Conservation (phyloP, 2,113 vertebrate species). For the Danionella cerebrum region DNA sequence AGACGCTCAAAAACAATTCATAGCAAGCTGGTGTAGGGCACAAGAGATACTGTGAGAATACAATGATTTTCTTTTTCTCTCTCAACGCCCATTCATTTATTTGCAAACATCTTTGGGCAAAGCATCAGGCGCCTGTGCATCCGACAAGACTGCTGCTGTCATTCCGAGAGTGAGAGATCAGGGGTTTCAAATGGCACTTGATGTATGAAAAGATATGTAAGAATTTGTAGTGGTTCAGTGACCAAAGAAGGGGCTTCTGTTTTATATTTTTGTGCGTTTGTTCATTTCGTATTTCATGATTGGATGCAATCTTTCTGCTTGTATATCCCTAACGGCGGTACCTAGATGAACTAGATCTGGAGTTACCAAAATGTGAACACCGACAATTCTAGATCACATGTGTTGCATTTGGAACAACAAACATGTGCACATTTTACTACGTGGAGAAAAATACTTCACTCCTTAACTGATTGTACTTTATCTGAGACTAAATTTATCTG, state of each 20-base stretch:
- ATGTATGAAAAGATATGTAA: slow-evolving; percentile 3
- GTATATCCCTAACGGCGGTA: too few relatives aligned
- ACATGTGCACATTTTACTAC: too few relatives aligned
- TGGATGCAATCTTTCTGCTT: too few relatives aligned
- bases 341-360: too few relatives aligned
- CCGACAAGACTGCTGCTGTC: slow-evolving; percentile 52
- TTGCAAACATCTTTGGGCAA: slow-evolving; percentile 67
- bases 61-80: slow-evolving; percentile 34
- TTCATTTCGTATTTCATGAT: too few relatives aligned
- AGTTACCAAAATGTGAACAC: too few relatives aligned
- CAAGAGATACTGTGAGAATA: slow-evolving; percentile 15
- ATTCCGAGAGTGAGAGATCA: background rate
- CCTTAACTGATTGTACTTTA: slow-evolving; percentile 56
- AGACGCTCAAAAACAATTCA: slow-evolving; percentile 41
- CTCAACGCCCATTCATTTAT: slow-evolving; percentile 54
- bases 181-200: slow-evolving; percentile 25
- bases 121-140: slow-evolving; percentile 52
- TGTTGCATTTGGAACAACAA: too few relatives aligned
- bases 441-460: slow-evolving; percentile 51
- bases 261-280: slow-evolving; percentile 9
- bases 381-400: too few relatives aligned
- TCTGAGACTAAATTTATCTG: slow-evolving; percentile 36
- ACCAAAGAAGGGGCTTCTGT: slow-evolving; percentile 19
- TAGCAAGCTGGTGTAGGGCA: slow-evolving; percentile 31
- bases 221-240: too few relatives aligned